Base-by-base conservation (phyloP, 2,888 invertebrate genomes). In the Sinelater perroti region DNA sequence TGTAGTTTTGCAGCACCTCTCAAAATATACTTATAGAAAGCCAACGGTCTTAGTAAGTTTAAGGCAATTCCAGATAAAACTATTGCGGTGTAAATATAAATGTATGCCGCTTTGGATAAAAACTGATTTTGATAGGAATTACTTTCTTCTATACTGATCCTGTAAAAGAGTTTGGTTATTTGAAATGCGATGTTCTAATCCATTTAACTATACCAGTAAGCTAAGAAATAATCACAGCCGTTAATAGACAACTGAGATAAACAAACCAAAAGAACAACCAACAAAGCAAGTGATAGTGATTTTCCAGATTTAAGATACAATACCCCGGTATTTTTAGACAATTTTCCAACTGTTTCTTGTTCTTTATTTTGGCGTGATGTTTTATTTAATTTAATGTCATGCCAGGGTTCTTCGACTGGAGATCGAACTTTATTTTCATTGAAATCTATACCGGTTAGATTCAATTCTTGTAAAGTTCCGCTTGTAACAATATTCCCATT, bases 161-260 rank as follows among this genome's bases (percentile, higher is more conserved):
- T 77, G 51, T 42, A 70, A 61, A 18, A 7, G 30, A 26, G 14
- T 2, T 13, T n/a, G 50, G 20, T 18, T 24, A 14, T 11, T 38
- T 14, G 5, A 1, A 46, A 35, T 55, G 6, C 11, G 10, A 3
- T 52, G 49, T 10, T 24, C 21, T 1, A 11, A 14, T 8, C 3
- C 10, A 33, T 26, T 13, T 44, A 26, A 70, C 78, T 79, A n/a
- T 67, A 87, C 92, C 91, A 93, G 71, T 84, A 87, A 3, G 89
- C 85, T 6, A 92, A 84, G 81, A 90, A 93, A 79, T 87, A 91
- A 74, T 93, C 93, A 0, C 88, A 85, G 4, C 85, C 84, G 7
- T 91, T 91, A 1, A 88, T 90, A 30, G 87, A 77, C 5, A 84
- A 67, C 77, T 93, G 93, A 1, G 91, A 83, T 0, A 87, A 60